Conservation (phyloP, 2,113 vertebrate genomes). For the Hypocryptadius cinnamomeus region DNA sequence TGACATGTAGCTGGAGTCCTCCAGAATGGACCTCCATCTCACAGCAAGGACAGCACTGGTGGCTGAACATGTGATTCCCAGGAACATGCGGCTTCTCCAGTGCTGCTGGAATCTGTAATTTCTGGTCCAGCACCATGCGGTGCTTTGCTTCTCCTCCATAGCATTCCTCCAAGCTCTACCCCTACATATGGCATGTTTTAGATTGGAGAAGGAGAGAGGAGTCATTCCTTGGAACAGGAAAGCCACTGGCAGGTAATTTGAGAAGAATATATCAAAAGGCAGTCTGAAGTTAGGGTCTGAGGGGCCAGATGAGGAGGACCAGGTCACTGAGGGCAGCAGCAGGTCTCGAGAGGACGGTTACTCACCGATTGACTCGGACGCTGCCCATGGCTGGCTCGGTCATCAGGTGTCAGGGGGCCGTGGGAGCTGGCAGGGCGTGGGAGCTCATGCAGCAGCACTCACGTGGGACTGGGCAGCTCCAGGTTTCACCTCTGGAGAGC, state of each 20-base stretch:
- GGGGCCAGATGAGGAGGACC: neutral
- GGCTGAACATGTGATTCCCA: neutral
- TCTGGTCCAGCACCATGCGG: neutral
- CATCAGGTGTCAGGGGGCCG: slow-evolving; percentile 1
- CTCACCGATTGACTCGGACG: slow-evolving; percentile 63
- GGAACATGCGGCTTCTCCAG: neutral
- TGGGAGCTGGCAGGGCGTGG: neutral
- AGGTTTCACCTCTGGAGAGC: neutral
- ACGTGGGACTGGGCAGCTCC: neutral
- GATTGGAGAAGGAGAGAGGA: neutral
- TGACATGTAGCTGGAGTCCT: neutral
- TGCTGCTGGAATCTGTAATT: neutral
- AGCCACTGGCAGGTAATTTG: neutral
- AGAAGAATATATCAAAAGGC: neutral
- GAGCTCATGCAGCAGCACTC: slow-evolving; percentile 5
- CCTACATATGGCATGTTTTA: neutral
- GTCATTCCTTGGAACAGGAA: neutral
- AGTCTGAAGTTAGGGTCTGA: neutral
- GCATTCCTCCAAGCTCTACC: neutral
- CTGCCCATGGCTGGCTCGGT: slow-evolving; percentile 61
- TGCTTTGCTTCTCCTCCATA: neutral
- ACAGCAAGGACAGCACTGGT: accelerated
- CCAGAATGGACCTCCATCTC: neutral
- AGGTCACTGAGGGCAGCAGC: neutral
- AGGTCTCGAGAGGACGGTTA: neutral